Evolutionary conservation across 2,113 vertebrate species (phyloP).

Genomic region (Syrmaticus mikado): DNA sequence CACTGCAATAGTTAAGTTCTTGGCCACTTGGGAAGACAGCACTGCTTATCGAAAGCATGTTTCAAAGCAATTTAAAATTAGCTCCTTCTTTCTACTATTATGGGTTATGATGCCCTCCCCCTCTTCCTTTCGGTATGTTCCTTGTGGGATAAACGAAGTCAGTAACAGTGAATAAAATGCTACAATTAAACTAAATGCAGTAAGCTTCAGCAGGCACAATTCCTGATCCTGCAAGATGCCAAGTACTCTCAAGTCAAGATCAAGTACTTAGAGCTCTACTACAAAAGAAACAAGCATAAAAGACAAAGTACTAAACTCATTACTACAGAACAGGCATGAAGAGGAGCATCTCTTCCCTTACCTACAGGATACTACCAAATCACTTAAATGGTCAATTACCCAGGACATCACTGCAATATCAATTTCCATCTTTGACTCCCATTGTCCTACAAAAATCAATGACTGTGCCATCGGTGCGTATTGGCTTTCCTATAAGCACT

Average conservation of each 20-base stretch:
- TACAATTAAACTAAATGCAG: constrained; percentile 60
- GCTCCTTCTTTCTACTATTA: not conserved
- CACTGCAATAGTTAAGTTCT: not conserved
- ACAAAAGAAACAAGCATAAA: constrained; percentile 14
- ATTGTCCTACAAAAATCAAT: constrained; percentile 39
- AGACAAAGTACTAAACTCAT: not conserved
- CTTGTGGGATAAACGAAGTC: constrained; percentile 26
- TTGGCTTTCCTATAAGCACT: not conserved
- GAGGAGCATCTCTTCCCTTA: constrained; percentile 25
- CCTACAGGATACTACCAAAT: not conserved
- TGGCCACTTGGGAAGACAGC: not conserved
- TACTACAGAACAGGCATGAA: constrained; percentile 30
- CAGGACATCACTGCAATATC: constrained; percentile 43
- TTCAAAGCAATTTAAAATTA: constrained; percentile 37
- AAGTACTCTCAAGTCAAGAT: constrained; percentile 44
- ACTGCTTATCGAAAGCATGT: not conserved
- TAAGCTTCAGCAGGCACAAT: constrained; percentile 17
- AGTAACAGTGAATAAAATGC: constrained; percentile 53
- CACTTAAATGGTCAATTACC: constrained; percentile 52
- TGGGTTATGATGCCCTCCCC: not conserved
- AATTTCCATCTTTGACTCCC: constrained; percentile 48
- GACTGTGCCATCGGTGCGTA: constrained; percentile 3
- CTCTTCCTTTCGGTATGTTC: constrained; percentile 20
- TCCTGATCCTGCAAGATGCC: constrained; percentile 40
- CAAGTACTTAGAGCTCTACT: constrained; percentile 22